Conservation (phyloP, 2,113 vertebrate species). For the Gadus macrocephalus region DNA sequence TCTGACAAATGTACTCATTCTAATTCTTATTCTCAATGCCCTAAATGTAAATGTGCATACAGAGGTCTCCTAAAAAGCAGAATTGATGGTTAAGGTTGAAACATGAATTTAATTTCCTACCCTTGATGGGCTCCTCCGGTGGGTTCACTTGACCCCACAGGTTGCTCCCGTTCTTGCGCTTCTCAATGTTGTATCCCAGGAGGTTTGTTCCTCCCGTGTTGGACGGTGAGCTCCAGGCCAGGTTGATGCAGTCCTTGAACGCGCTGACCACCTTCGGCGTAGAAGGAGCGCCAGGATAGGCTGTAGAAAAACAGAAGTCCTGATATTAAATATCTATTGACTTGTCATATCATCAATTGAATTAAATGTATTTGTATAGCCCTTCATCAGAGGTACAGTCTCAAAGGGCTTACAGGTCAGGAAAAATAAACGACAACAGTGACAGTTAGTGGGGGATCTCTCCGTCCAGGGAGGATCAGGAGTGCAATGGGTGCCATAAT, state of each 20-base stretch:
- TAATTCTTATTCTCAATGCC: too few relatives aligned
- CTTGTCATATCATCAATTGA: too few relatives aligned
- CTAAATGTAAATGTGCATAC: too few relatives aligned
- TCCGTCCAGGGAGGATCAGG: too few relatives aligned
- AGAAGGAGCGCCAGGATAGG: slow-evolving; percentile 74
- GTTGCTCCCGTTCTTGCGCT: slow-evolving; percentile 79
- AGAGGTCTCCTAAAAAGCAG: not conserved
- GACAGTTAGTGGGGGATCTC: too few relatives aligned
- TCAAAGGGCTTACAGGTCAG: too few relatives aligned
- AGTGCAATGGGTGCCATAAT: too few relatives aligned
- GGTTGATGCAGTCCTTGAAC: slow-evolving; percentile 73
- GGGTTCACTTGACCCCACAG: slow-evolving; percentile 73
- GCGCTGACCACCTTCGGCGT: slow-evolving; percentile 72
- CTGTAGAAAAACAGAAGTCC: slow-evolving; percentile 47
- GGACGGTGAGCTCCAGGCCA: slow-evolving; percentile 75
- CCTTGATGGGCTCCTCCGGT: slow-evolving; percentile 62
- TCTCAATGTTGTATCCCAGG: slow-evolving; percentile 80
- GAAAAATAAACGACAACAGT: too few relatives aligned
- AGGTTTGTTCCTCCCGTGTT: slow-evolving; percentile 73
- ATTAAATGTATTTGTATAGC: too few relatives aligned
- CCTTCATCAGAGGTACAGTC: too few relatives aligned
- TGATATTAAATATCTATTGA: too few relatives aligned
- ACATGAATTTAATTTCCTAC: not conserved
- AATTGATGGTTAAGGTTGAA: not conserved
- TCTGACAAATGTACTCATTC: too few relatives aligned